Conservation (phyloP, 2,888 invertebrate species). For the Catocala nupta region DNA sequence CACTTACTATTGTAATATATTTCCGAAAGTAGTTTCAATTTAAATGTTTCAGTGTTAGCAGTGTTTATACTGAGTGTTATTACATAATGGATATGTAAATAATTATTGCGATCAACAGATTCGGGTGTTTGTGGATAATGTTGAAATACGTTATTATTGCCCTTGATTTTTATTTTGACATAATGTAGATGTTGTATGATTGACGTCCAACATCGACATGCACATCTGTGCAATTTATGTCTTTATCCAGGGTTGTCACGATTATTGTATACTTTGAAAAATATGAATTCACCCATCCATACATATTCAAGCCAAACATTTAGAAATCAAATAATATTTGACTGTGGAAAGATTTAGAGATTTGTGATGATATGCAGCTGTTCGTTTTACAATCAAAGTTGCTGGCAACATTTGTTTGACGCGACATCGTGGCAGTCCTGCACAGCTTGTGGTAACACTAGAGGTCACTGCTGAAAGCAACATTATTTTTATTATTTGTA, state of each 20-base stretch:
- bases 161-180: too few relatives aligned
- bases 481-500: constrained; percentile 12
- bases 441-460: constrained; percentile 35
- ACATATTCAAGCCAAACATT: too few relatives aligned
- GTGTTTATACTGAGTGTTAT: not conserved
- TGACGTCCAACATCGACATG: constrained; percentile 11
- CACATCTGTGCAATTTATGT: constrained; percentile 18
- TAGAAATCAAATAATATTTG: too few relatives aligned
- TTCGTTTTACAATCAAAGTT: not conserved
- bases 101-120: constrained; percentile 30
- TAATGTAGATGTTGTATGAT: constrained; percentile 20
- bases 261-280: not conserved
- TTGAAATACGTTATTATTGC: constrained; percentile 15
- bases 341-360: not conserved
- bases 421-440: constrained; percentile 12
- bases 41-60: not conserved
- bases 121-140: constrained; percentile 25
- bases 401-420: constrained; percentile 12
- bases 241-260: constrained; percentile 22
- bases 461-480: constrained; percentile 43
- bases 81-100: not conserved
- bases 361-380: not conserved
- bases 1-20: too few relatives aligned
- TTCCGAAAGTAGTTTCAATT: not conserved
- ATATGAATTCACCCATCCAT: too few relatives aligned